Base-by-base conservation (phyloP, 2,113 vertebrate genomes). In the Romanogobio albipinnatus region DNA sequence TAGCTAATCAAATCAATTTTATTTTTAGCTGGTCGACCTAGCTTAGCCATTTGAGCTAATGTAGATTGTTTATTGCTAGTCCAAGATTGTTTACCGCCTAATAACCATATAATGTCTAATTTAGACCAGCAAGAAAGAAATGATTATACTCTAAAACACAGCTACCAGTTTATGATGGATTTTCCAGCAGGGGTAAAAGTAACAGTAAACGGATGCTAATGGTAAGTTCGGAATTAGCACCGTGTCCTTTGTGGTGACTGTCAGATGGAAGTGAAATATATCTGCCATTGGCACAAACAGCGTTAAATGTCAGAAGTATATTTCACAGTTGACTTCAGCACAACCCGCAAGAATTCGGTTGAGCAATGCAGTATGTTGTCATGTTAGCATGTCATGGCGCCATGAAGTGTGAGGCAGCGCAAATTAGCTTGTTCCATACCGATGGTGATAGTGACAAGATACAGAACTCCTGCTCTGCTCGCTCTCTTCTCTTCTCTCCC, bases 231-330 rank as follows among this genome's bases (percentile, higher is more conserved):
- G 39, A 66, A 66, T 19, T 29, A 64, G 66, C 36, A 43, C 68
- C 39, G 62, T 82, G 73, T 77, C 59, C 24, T 43, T 82, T 56
- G 47, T 73, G 64, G 36, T 56, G 78, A 13, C 71, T 56, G 53
- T 49, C n/a, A n/a, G 66, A 85, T 56, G 33, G 43, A 53, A 62
- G 75, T 29, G n/a, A 83, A 79, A 47, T 77, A 58, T 85, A 85
- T 85, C 74, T 53, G 64, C 24, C 59, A 59, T 3, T 29, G 73
- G 76, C 66, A 68, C 33, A 87, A 81, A 81, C 76, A 26, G 43
- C 1, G 5, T 24, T 62, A 19, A 81, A 81, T 33, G 59, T 51
- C 70, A 75, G 15, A 17, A 47, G 73, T 62, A n/a, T 84, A 47
- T 17, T 36, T 15, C 26, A 71, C 51, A 19, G 29, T 49, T 81